phyloP scores from a whole-genome alignment of 2,888 invertebrate genomes.

The Sminthurinus aureus region DNA sequence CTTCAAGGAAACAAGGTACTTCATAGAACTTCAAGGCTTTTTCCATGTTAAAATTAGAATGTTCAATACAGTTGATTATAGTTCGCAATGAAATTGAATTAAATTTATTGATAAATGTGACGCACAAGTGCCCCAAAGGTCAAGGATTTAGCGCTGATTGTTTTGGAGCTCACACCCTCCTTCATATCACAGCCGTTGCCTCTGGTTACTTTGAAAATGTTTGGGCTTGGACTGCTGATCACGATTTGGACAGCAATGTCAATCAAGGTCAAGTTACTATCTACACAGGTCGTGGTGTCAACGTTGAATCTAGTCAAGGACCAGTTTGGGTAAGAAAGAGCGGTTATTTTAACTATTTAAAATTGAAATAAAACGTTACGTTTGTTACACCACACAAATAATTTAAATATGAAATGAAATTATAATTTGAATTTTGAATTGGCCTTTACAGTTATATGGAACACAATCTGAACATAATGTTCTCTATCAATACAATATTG shows the following conservation, averaged over 20 bases:
- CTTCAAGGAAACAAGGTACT: too few species aligned
- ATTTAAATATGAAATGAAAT: background rate
- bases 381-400: too few species aligned
- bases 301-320: conserved; percentile 51
- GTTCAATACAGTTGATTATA: too few species aligned
- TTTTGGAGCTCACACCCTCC: conserved; percentile 50
- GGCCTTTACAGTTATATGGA: conserved; percentile 41
- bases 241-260: conserved; percentile 51
- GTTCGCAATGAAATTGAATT: too few species aligned
- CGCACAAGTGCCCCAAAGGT: conserved; percentile 46
- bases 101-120: too few species aligned
- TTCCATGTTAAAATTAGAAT: too few species aligned
- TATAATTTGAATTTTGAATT: background rate
- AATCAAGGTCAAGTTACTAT: conserved; percentile 53
- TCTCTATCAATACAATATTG: conserved; percentile 53
- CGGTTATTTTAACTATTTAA: too few species aligned
- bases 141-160: conserved; percentile 42
- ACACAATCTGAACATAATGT: conserved; percentile 57
- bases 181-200: conserved; percentile 47
- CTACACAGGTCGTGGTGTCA: conserved; percentile 54
- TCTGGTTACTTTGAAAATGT: conserved; percentile 53
- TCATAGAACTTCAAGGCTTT: too few species aligned
- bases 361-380: too few species aligned
- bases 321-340: conserved; percentile 47
- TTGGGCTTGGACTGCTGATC: conserved; percentile 57